These are phyloP conservation scores for Drosophila orena DNA, from an alignment of 1,140 invertebrate genomes.

Conservation along the genomic window DNA sequence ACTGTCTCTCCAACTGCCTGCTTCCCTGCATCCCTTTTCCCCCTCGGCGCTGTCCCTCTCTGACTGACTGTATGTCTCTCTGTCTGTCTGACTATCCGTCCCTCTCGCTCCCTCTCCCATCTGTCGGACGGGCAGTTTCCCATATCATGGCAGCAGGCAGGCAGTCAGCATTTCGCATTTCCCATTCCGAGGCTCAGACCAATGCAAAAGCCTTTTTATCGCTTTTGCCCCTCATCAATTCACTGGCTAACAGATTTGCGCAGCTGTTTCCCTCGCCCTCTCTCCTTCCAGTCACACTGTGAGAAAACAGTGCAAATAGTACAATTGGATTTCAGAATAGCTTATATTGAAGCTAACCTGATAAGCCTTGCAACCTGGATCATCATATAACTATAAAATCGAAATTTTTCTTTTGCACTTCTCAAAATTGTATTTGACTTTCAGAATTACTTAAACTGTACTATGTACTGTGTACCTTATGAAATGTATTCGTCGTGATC, in stretches of 20 bases:
- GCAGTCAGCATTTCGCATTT: conserved; percentile 44
- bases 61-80: neutral
- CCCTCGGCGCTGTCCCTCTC: conserved; percentile 7
- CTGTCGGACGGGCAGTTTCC: conserved; percentile 34
- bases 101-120: neutral
- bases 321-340: too few species aligned
- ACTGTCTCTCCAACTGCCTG: conserved; percentile 80
- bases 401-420: too few species aligned
- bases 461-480: too few species aligned
- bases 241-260: conserved; percentile 78
- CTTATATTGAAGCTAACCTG: neutral
- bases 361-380: too few species aligned
- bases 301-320: neutral
- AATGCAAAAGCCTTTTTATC: conserved; percentile 78
- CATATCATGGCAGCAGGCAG: conserved; percentile 62
- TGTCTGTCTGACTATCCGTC: neutral
- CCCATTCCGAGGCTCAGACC: conserved; percentile 33
- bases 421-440: too few species aligned
- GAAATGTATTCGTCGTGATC: too few species aligned
- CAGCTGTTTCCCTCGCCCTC: conserved; percentile 53
- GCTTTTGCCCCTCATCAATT: conserved; percentile 80
- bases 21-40: conserved; percentile 10
- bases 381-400: too few species aligned
- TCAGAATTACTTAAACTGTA: too few species aligned
- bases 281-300: neutral